Conservation (phyloP, 2,888 invertebrate species). For the Ditula angustiorana region DNA sequence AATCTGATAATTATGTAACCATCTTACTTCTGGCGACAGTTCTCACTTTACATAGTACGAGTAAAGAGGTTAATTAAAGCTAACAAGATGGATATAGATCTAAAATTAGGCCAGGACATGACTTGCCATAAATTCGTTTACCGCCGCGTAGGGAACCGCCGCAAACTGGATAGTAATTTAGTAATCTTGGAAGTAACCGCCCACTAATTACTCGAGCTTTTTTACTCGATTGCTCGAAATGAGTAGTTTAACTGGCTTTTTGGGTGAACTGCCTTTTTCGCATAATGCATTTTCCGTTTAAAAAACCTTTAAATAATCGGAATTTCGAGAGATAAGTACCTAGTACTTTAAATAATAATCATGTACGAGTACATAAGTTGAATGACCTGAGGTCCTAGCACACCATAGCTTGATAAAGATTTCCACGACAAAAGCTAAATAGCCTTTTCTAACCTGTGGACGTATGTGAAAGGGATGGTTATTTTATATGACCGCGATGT, state of each 20-base stretch:
- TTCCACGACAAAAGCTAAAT: no score
- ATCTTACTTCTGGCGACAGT: background rate
- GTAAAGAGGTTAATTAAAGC: constrained; percentile 56
- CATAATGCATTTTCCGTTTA: no score
- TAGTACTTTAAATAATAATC: no score
- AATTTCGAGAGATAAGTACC: no score
- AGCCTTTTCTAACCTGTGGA: no score
- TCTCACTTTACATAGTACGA: constrained; percentile 17
- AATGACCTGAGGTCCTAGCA: no score
- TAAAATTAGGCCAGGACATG: constrained; percentile 52
- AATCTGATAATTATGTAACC: background rate
- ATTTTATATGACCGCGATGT: no score
- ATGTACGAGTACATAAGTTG: no score
- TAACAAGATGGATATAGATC: constrained; percentile 56
- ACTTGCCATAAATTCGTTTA: constrained; percentile 51
- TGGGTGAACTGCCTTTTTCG: background rate
- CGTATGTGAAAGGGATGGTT: no score
- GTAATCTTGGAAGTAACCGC: constrained; percentile 52
- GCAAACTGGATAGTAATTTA: constrained; percentile 51
- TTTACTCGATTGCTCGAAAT: background rate
- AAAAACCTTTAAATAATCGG: no score
- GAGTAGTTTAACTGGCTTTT: background rate
- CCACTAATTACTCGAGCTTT: constrained; percentile 46
- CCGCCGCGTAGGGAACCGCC: constrained; percentile 50
- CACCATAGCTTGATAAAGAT: no score